Evolutionary conservation across 30 jellyfish, hydroid and myxozoan species (phyloP), one percentile per base, ranked within the genome.

Genomic region (Aurelia coerulea): DNA sequence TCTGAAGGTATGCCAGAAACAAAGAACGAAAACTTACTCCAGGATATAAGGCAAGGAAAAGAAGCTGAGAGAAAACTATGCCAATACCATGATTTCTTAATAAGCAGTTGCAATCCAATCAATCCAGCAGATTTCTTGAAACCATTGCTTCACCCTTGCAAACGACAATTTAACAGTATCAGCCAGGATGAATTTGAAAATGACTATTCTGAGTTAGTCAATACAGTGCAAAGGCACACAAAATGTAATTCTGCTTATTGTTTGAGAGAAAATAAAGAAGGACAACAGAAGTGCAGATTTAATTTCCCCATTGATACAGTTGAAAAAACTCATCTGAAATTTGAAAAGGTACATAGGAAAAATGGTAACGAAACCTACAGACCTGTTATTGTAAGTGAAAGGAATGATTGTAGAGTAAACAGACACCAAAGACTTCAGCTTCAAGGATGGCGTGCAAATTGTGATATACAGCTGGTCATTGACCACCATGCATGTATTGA

Each of bases 401-500:
- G 87, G 54, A 84, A 70, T 84, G 93, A 84, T 73, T 18, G 76
- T 41, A 83, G 93, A 69, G 62, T 84, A 15, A 84, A 84, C 50
- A 74, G 88, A 73, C 93, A 87, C 80, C 96, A 87, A 68, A 74
- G 78, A 68, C 54, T 87, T 35, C 90, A 76, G 78, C 79, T 87
- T 2, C 96, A 87, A 68, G 77, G 79, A 3, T 87, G 96, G 86
- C 82, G 86, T 18, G 90, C 96, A 46, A 87, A 87, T 77, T 75
- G 96, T 69, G 96, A 87, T 71, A 87, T 87, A 31, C 85, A 87
- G 53, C 66, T 66, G 19, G 85, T 76, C 64, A 87, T 78, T 63
- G 29, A 23, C 29, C 29, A 23, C 29, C 29, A 23, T 23, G 29
- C 29, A 23, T 23, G 29, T 23, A 23, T 23, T 23, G 29, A 23